A percentile compares a stretch with the other conserved stretches of the same genome.
Evolutionary conservation across 1,140 invertebrate species (phyloP).

Genomic region (Scaptomyza pallida): DNA sequence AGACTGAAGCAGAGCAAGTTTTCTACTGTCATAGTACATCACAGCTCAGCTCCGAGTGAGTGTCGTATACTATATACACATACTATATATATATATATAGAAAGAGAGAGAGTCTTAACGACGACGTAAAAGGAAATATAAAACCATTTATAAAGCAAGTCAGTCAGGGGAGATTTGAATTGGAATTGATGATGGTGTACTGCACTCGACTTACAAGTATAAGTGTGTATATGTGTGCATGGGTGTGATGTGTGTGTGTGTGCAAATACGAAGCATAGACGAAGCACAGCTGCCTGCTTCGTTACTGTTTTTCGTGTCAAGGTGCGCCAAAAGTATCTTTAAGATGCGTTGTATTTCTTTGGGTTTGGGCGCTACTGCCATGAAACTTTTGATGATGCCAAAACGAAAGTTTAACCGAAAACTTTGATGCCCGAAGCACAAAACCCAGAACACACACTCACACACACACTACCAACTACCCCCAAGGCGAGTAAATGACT

Average conservation of each 20-base stretch:
- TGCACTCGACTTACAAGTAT: conserved; percentile 62
- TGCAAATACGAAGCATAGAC: conserved; percentile 63
- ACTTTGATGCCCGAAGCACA: conserved; percentile 45
- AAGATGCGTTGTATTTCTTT: conserved; percentile 57
- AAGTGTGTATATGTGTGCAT: conserved; percentile 7
- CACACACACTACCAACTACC: conserved; percentile 63
- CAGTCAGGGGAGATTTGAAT: conserved; percentile 82
- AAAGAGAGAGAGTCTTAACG: conserved; percentile 40
- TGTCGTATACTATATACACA: not conserved
- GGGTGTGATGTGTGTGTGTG: conserved; percentile 6
- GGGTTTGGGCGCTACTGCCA: conserved; percentile 51
- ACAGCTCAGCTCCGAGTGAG: conserved; percentile 42
- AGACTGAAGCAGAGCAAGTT: conserved; percentile 23
- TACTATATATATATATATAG: conserved; percentile 22
- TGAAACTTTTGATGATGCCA: conserved; percentile 59
- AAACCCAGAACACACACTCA: conserved; percentile 27
- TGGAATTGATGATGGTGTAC: conserved; percentile 80
- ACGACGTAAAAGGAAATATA: conserved; percentile 82
- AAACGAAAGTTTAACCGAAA: conserved; percentile 39
- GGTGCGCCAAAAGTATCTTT: conserved; percentile 65
- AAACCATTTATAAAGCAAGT: conserved; percentile 83
- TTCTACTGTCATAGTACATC: conserved; percentile 27
- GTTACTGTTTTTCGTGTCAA: conserved; percentile 64
- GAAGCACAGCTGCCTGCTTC: conserved; percentile 52
- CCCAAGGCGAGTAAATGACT: conserved; percentile 49